phyloP scores from a whole-genome alignment of 1,140 invertebrate species.

The Cyphomyrmex costatus region DNA sequence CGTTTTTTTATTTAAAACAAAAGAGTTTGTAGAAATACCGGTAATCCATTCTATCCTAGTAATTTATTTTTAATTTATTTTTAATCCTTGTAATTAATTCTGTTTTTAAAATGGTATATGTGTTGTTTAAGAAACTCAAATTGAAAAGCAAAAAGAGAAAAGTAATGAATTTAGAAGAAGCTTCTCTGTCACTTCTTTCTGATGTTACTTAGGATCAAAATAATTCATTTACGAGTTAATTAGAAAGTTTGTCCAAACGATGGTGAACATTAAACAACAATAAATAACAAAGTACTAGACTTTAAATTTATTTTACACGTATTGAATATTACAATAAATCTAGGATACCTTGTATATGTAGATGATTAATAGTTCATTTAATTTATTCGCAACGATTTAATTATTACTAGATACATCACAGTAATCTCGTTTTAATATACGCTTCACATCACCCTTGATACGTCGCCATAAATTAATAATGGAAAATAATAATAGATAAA shows the following conservation, averaged over 20 bases:
- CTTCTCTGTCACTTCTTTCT: neutral
- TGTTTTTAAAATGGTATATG: neutral
- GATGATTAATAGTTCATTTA: conserved; percentile 23
- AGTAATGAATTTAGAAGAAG: neutral
- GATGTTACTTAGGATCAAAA: neutral
- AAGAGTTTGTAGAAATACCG: neutral
- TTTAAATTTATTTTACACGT: conserved; percentile 12
- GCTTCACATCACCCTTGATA: neutral
- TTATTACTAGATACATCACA: conserved; percentile 19
- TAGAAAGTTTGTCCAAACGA: neutral
- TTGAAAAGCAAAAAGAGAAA: neutral
- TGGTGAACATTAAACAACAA: neutral
- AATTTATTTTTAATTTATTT: no score
- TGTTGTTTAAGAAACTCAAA: neutral
- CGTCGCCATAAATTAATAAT: conserved; percentile 29
- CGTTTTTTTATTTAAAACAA: neutral
- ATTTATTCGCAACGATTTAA: conserved; percentile 41
- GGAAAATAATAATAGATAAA: conserved; percentile 29
- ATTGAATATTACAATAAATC: neutral
- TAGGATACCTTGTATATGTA: neutral
- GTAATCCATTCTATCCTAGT: neutral
- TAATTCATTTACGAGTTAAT: conserved; percentile 4
- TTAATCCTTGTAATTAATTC: neutral
- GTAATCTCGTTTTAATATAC: conserved; percentile 29
- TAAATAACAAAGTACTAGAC: neutral